Evolutionary conservation across 2,888 invertebrate species (phyloP).

Genomic region (Odontothrips loti): DNA sequence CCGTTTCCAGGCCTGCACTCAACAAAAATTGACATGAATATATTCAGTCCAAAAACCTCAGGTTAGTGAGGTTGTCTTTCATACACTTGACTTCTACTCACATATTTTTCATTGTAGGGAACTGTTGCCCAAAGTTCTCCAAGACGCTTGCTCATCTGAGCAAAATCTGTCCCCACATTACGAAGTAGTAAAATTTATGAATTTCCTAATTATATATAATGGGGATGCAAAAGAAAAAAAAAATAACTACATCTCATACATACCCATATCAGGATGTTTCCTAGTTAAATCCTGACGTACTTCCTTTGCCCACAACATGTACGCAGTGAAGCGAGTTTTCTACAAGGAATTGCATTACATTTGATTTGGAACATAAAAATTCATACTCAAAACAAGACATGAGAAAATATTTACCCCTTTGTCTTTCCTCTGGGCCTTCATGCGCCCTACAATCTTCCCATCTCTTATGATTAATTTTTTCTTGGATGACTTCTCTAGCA

Average conservation of each 20-base stretch:
- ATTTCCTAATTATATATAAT: not conserved
- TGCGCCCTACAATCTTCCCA: slow-evolving; percentile 62
- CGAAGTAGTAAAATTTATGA: slow-evolving; percentile 29
- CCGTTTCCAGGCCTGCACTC: slow-evolving; percentile 68
- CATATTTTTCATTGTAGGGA: slow-evolving; percentile 52
- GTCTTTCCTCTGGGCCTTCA: slow-evolving; percentile 72
- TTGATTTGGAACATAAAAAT: slow-evolving; percentile 9
- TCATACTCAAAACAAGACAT: slow-evolving; percentile 29
- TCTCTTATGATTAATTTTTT: slow-evolving; percentile 66
- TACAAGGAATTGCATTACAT: slow-evolving; percentile 40
- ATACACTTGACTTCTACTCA: slow-evolving; percentile 41
- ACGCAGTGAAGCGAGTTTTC: slow-evolving; percentile 78
- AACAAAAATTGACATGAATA: slow-evolving; percentile 31
- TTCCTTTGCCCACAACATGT: slow-evolving; percentile 87
- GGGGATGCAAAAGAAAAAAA: slow-evolving; percentile 17
- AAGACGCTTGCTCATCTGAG: slow-evolving; percentile 74
- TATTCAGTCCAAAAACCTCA: no score
- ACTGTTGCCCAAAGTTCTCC: slow-evolving; percentile 88
- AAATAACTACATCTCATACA: slow-evolving; percentile 39
- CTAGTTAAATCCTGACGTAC: slow-evolving; percentile 68
- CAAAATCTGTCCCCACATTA: slow-evolving; percentile 58
- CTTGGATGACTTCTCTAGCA: slow-evolving; percentile 74
- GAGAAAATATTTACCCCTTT: slow-evolving; percentile 56
- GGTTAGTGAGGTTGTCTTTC: not conserved
- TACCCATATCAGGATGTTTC: slow-evolving; percentile 69